Conservation (phyloP, 1,140 invertebrate genomes). For the Caerostris darwini region DNA sequence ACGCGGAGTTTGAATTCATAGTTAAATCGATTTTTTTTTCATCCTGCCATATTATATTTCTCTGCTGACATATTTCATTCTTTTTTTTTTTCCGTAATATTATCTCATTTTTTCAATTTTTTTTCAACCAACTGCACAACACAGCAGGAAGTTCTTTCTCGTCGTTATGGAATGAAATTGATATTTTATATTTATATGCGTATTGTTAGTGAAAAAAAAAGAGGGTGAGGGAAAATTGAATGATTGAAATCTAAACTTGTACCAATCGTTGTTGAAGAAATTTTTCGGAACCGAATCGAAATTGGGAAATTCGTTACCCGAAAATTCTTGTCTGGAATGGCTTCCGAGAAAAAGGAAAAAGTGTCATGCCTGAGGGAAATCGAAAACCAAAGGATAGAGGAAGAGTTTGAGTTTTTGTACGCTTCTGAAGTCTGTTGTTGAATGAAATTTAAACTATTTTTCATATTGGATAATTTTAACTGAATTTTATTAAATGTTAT, state of each 20-base stretch:
- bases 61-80: not conserved
- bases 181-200: conserved; percentile 36
- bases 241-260: conserved; percentile 55
- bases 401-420: not conserved
- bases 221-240: conserved; percentile 2
- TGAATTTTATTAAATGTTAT: not conserved
- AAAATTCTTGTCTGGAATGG: not conserved
- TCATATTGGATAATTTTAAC: not conserved
- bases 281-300: conserved; percentile 28
- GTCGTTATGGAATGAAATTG: conserved; percentile 31
- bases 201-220: not conserved
- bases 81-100: not conserved
- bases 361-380: not conserved
- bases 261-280: not conserved
- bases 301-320: conserved; percentile 53
- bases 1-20: not conserved
- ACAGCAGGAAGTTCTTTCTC: not conserved
- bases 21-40: conserved; percentile 43
- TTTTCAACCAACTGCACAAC: not conserved
- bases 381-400: not conserved
- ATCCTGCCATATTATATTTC: conserved; percentile 8
- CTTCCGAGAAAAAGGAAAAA: not conserved
- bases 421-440: not conserved
- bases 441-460: not conserved
- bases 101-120: conserved; percentile 32